phyloP scores from a whole-genome alignment of 2,888 invertebrate species.

The Drosophila heteroneura region DNA sequence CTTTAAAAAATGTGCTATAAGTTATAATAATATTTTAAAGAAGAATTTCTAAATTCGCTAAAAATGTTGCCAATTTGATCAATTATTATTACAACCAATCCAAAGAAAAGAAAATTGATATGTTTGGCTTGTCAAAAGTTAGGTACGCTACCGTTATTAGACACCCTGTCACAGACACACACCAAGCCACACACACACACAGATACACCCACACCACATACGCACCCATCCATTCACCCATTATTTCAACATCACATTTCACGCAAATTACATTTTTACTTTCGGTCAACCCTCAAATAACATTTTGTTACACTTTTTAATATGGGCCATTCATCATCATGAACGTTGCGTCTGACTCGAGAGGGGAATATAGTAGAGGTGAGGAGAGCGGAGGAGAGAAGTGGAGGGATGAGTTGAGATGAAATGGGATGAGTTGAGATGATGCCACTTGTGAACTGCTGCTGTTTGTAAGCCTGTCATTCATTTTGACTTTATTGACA shows the following conservation, averaged over 20 bases:
- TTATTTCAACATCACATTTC: constrained; percentile 57
- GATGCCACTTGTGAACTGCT: constrained; percentile 70
- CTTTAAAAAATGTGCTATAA: background rate
- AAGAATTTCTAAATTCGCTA: background rate
- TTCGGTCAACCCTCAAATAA: constrained; percentile 57
- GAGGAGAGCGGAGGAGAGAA: background rate
- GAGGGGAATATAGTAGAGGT: background rate
- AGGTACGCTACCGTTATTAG: background rate
- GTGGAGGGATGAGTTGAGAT: background rate
- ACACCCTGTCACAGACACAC: constrained; percentile 11
- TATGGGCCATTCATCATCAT: constrained; percentile 24
- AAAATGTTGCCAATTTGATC: background rate
- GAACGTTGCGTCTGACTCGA: background rate
- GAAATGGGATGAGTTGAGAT: constrained; percentile 18
- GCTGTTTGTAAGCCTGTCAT: constrained; percentile 76
- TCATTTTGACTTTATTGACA: constrained; percentile 80
- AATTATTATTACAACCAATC: background rate
- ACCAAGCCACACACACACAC: constrained; percentile 8
- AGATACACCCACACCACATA: background rate
- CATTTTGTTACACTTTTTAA: constrained; percentile 66
- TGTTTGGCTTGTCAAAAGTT: too few relatives aligned
- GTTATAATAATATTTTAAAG: background rate
- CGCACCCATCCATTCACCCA: constrained; percentile 5
- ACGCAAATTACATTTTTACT: constrained; percentile 75
- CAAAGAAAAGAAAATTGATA: background rate